Base-by-base conservation (phyloP, 2,888 invertebrate genomes). In the Drosophila ezoana region DNA sequence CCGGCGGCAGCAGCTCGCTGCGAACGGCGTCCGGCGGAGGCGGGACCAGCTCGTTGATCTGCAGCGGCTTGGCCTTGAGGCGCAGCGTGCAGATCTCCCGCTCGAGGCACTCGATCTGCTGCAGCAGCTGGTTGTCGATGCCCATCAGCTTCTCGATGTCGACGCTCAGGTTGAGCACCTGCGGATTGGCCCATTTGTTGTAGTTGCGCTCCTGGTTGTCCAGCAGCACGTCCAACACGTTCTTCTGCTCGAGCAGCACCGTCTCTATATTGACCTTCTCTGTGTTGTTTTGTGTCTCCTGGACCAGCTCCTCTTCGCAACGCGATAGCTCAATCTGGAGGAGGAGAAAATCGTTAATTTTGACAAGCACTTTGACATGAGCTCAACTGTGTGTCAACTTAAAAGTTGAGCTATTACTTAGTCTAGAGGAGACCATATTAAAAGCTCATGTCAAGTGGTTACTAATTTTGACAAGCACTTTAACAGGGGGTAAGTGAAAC, bases 241-340 rank as follows among this genome's bases (percentile, higher is more conserved):
- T 90, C 73, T 93, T 93, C 75, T 95, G 94, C 52, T 93, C 93
- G 45, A 93, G 93, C 32, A 95, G 89, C n/a, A 94, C 90, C 1
- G 93, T 92, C 6, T 94, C 70, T 14, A 95, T 90, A 79, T 94
- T 94, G 35, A 94, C 75, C 69, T 94, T 93, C 61, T 93, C 93
- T 0, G 94, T 94, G 71, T 94, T 94, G 35, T 93, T 92, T 68
- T 93, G 92, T 3, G 94, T 93, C 32, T 92, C 90, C 61, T 90
- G 90, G 10, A 93, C 91, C 35, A 94, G 80, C 49, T 92, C 90
- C 18, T 90, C 85, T 76, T 93, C 90, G 64, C 88, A 84, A 9
- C 79, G 82, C 13, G 68, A 57, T 2, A 87, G 63, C 37, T 87
- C 87, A 40, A 73, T 35, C 80, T 79, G n/a, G 11, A 9, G 2